Evolutionary conservation across 2,888 invertebrate species (phyloP), one percentile per base, ranked within the genome.

Genomic region (Drosophila flavopinicola): DNA sequence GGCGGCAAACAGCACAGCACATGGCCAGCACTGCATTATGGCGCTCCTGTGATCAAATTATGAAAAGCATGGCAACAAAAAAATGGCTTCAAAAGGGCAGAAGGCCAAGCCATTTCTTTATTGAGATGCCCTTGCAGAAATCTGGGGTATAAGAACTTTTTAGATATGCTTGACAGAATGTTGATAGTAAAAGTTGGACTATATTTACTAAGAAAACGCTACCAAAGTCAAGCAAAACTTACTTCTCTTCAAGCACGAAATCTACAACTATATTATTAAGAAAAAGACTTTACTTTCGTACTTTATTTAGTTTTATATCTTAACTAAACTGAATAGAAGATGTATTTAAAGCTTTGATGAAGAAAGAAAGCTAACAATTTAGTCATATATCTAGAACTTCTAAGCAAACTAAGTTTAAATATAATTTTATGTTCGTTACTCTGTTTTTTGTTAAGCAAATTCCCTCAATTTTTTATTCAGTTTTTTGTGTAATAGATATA

Each of bases 21-120:
- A 56, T 66, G 58, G 68, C n/a, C n/a, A n/a, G 68, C 76, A 85
- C 85, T 83, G 83, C 83, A 84, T 84, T 84, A 79, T 86, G 86
- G 82, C 68, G 66, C 52, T 79, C 68, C 71, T 54, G 56, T 79
- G 87, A 86, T 85, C 75, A 86, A 85, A 85, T 85, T 85, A 85
- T 86, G 82, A 78, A 85, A 78, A 71, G 68, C 76, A 68, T 57
- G 61, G 47, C 48, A 57, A 71, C 66, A 61, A 66, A 15, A 20
- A 2, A 9, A 15, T 1, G 64, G 49, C 52, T 61, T 51, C 76
- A 49, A 41, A 51, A 57, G 77, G 59, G 59, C 73, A 72, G 64
- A 75, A 67, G 75, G 70, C 71, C 79, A 71, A 69, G 71, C 63
- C 66, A 57, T 79, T 83, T 65, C 67, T 59, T 65, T 66, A 70